phyloP scores from a whole-genome alignment of 2,797 vertebrate genomes.

The Heliangelus exortis region DNA sequence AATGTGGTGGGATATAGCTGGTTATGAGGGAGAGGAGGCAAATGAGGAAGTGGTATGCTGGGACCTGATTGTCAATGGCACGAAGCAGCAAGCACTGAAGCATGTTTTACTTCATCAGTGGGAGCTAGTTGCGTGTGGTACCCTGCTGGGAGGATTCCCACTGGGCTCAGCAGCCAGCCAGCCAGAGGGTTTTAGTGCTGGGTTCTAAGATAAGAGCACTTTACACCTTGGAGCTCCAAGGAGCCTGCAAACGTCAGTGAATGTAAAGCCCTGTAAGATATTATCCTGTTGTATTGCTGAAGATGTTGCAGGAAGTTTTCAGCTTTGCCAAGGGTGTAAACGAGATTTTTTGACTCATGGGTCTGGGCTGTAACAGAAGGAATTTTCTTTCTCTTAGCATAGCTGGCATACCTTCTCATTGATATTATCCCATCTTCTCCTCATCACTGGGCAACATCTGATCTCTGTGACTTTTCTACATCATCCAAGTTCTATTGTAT shows the following conservation, averaged over 20 bases:
- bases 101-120: not conserved
- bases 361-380: not conserved
- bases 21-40: not conserved
- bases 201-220: not conserved
- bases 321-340: not conserved
- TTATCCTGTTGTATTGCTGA: not conserved
- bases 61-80: not conserved
- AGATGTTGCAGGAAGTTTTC: not conserved
- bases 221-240: not conserved
- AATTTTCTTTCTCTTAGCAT: not conserved
- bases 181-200: not conserved
- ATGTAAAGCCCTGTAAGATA: not conserved
- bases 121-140: not conserved
- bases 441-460: conserved; percentile 6
- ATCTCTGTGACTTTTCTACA: conserved; percentile 20
- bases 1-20: not conserved
- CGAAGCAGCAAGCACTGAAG: not conserved
- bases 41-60: not conserved
- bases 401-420: conserved; percentile 5
- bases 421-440: not conserved
- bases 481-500: conserved; percentile 5
- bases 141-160: fast-evolving
- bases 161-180: not conserved
- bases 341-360: not conserved
- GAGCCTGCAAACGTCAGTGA: not conserved